Base-by-base conservation (phyloP, 23 tunicate genomes). In the Aplidium turbinatum region DNA sequence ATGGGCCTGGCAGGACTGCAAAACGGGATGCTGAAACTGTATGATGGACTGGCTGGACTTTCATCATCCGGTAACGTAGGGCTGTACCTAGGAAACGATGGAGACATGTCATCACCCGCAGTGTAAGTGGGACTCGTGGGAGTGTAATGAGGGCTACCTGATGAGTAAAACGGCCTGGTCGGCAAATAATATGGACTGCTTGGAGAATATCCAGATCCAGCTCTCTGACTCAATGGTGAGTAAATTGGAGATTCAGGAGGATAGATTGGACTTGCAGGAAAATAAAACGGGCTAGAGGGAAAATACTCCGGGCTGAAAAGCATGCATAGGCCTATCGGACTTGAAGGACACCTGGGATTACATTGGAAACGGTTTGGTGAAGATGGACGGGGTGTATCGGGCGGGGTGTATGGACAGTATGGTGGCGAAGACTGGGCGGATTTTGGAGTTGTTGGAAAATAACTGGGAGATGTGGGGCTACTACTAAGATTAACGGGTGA, bases 11-110 rank as follows among this genome's bases (percentile, higher is more conserved):
- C 71, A 47, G 97, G 92, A 28, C 83, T 77, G 13, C 67, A 52
- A 1, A 51, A 69, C 2, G 96, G 96, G 16, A 76, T 56, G 35
- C 84, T 47, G 21, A 85, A 85, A 35, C 80, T 69, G 72, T 87
- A 87, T 23, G 60, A 48, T 18, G 96, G 96, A 16, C 75, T 57
- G 9, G 85, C 78, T n/a, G 94, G 94, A 31, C 89, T 68, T 38
- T 68, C 30, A 42, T 85, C 98, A 39, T 78, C 92, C 0, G 99
- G 99, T 60, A 95, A 85, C 6, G 98, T 72, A 0, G 98, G 98
- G 26, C 85, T 35, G 57, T 92, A 92, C 30, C 80, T 83, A 40
- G 98, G 98, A 67, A 93, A 87, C 0, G 95, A 77, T 45, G 99
- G 99, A 2, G 99, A 94, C n/a, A n/a, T n/a, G n/a, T n/a, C n/a